These are phyloP conservation scores for Holothuria glaberrima DNA, from an alignment of 35 echinoderm and acorn worm species.

Conservation along the genomic window DNA sequence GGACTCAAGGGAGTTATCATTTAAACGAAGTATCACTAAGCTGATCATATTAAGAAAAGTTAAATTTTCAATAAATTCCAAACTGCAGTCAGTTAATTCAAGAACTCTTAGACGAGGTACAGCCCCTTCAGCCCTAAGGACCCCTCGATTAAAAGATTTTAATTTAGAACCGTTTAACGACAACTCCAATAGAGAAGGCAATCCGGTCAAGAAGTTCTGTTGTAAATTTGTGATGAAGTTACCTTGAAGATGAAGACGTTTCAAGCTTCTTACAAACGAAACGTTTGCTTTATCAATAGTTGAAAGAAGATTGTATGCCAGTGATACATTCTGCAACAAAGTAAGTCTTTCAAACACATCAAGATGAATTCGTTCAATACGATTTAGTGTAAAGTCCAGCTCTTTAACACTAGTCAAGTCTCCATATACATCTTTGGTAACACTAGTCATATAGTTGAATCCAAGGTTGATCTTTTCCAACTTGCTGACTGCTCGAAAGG, in stretches of 20 bases:
- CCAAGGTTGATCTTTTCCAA: conserved; percentile 36
- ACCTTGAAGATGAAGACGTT: conserved; percentile 19
- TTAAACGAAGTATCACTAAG: conserved; percentile 27
- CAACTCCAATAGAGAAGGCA: conserved; percentile 17
- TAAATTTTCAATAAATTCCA: background rate
- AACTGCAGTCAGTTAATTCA: background rate
- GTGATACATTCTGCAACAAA: background rate
- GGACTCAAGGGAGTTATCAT: background rate
- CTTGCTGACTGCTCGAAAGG: conserved; percentile 4
- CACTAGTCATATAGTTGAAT: conserved; percentile 13
- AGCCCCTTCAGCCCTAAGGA: background rate
- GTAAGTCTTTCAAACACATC: conserved; percentile 26
- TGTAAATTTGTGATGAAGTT: conserved; percentile 14
- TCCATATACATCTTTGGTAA: conserved; percentile 5
- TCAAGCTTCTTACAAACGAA: conserved; percentile 6
- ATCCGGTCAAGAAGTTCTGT: background rate
- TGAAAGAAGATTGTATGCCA: conserved; percentile 35
- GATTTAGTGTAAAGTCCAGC: conserved; percentile 34
- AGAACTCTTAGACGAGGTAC: background rate
- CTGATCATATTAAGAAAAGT: background rate
- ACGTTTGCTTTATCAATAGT: background rate
- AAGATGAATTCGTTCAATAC: conserved; percentile 22
- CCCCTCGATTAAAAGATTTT: background rate
- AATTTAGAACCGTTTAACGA: background rate
- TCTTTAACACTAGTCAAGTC: conserved; percentile 8